Conservation (phyloP, 1,140 invertebrate species). For the Leptopilina clavipes region DNA sequence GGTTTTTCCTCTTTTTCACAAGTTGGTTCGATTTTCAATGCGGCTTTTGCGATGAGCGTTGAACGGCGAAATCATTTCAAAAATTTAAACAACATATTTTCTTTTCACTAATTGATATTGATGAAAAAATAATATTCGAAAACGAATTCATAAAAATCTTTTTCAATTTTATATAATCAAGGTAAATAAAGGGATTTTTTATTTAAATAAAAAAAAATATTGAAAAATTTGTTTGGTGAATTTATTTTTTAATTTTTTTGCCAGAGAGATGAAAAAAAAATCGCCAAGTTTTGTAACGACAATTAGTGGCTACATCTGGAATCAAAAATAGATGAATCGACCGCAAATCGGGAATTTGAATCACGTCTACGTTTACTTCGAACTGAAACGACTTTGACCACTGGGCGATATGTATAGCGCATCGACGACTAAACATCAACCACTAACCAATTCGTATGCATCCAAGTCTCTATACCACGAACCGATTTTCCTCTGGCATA, state of each 20-base stretch:
- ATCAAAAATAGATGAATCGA: constrained; percentile 6
- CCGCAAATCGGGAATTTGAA: constrained; percentile 15
- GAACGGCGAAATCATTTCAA: neutral
- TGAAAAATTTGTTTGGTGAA: too few species aligned
- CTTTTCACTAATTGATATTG: neutral
- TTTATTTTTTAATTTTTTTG: too few species aligned
- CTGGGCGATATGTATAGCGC: neutral
- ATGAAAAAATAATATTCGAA: neutral
- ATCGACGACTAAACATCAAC: constrained; percentile 29
- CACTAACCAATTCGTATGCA: constrained; percentile 29
- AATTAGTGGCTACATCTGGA: constrained; percentile 16
- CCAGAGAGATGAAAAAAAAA: too few species aligned
- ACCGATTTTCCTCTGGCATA: constrained; percentile 25
- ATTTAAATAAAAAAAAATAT: too few species aligned
- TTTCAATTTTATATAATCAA: too few species aligned
- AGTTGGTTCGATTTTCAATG: constrained; percentile 17
- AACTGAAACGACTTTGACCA: constrained; percentile 30
- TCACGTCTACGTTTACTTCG: constrained; percentile 32
- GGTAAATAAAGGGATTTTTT: too few species aligned
- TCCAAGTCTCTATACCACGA: neutral
- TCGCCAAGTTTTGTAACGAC: neutral
- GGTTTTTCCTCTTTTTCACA: constrained; percentile 24
- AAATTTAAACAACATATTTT: neutral
- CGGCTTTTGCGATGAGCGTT: neutral
- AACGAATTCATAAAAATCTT: neutral